phyloP scores from a whole-genome alignment of 1,140 invertebrate species.

The Drosophila pallidifrons region DNA sequence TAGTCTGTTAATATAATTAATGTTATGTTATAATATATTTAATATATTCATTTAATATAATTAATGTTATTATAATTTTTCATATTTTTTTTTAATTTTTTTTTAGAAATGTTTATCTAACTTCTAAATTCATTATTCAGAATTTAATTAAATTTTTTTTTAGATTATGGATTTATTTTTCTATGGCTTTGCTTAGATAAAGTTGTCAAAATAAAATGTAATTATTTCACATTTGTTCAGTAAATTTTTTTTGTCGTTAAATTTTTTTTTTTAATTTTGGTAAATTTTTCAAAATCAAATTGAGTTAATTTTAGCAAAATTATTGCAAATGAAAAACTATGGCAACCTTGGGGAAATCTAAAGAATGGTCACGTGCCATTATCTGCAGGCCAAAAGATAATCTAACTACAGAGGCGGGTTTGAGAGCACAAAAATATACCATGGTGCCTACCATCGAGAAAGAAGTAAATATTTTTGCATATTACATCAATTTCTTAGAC shows the following conservation, averaged over 20 bases:
- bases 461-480: slow-evolving; percentile 43
- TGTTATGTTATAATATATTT: too few species aligned
- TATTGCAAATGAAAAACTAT: not conserved
- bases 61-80: too few species aligned
- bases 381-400: slow-evolving; percentile 51
- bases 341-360: slow-evolving; percentile 15
- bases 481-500: not conserved
- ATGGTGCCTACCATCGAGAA: slow-evolving; percentile 45
- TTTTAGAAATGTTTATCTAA: too few species aligned
- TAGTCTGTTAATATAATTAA: too few species aligned
- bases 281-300: not conserved
- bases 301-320: not conserved
- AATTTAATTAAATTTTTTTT: too few species aligned
- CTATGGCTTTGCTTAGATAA: too few species aligned
- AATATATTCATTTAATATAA: too few species aligned
- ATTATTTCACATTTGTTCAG: too few species aligned
- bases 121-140: too few species aligned
- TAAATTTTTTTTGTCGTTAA: not conserved
- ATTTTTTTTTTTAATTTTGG: not conserved
- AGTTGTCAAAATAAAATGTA: too few species aligned
- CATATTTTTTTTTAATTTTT: too few species aligned
- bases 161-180: too few species aligned
- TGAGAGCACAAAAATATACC: slow-evolving; percentile 24
- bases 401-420: slow-evolving; percentile 48
- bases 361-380: slow-evolving; percentile 51